Evolutionary conservation across 2,797 vertebrate genomes (phyloP), one percentile per base, ranked within the genome.

Genomic region (Bufotes viridis): DNA sequence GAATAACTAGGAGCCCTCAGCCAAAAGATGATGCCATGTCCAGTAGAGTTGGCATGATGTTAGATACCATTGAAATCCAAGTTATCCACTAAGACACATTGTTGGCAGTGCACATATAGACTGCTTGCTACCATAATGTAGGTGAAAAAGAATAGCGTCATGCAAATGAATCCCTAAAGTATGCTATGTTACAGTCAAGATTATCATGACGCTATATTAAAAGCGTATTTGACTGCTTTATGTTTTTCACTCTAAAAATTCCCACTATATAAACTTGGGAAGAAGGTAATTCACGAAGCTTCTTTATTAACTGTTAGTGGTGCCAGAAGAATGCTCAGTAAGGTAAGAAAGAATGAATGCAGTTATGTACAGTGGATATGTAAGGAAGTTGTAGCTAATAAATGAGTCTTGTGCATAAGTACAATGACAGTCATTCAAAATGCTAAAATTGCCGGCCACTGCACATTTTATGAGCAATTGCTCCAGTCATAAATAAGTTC

Each of bases 41-140:
- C 57, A 78, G 70, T 70, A 63, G 80, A 82, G 80, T 70, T 55
- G 65, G 42, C 60, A 87, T 87, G 86, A 82, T 72, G 69, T 87
- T 69, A 87, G 42, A n/a, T 53, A 29, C 11, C 24, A 14, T 14
- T 9, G 18, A 49, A 85, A 85, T n/a, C 83, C 60, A 65, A 63
- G 34, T 75, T 74, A 85, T 85, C 42, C n/a, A 51, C 42, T 42
- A 85, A 15, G 58, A 75, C 57, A 75, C 20, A 58, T 58, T 58
- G 57, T 18, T 84, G 82, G 82, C 42, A 42, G 42, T 5, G 42
- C 82, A 74, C 26, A 49, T 14, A 58, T 58, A 76, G 49, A 17
- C 83, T 63, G 60, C 34, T 51, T 61, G 42, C 22, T 51, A 49
- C 18, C 74, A 60, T 76, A 58, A 76, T 74, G 65, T 85, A 85